Evolutionary conservation across 2,797 vertebrate genomes (phyloP).

Genomic region (Spinus pinus): DNA sequence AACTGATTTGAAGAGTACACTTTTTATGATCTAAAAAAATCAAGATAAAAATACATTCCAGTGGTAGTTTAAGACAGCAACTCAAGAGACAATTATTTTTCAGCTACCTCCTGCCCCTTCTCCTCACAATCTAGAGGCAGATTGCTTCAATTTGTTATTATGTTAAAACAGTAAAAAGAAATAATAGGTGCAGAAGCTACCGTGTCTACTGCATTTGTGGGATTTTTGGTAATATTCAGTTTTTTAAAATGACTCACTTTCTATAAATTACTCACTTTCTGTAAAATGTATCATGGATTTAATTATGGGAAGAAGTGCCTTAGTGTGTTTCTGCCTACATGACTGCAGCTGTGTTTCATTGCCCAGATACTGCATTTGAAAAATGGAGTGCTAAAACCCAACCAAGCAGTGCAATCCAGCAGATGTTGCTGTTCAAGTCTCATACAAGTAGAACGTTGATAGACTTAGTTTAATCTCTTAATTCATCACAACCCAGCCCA

Average conservation of each 20-base stretch:
- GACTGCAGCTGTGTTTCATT: background rate
- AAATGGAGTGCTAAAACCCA: background rate
- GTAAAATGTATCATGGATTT: background rate
- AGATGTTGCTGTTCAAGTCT: background rate
- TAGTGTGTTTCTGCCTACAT: fast-evolving
- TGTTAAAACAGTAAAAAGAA: background rate
- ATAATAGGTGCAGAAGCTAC: background rate
- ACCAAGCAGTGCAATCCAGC: background rate
- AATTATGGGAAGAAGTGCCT: background rate
- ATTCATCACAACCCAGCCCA: background rate
- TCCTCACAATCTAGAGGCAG: background rate
- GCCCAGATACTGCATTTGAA: background rate
- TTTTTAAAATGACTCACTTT: background rate
- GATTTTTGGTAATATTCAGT: background rate
- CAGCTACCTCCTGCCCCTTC: background rate
- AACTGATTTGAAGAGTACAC: background rate
- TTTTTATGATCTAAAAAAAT: background rate
- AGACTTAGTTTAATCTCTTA: background rate
- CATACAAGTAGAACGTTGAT: background rate
- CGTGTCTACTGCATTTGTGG: background rate
- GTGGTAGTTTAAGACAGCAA: background rate
- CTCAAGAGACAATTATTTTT: background rate
- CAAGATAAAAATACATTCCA: background rate
- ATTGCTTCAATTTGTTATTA: background rate
- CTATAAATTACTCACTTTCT: background rate